Evolutionary conservation across 1,140 invertebrate genomes (phyloP).

Genomic region (Apis cerana): DNA sequence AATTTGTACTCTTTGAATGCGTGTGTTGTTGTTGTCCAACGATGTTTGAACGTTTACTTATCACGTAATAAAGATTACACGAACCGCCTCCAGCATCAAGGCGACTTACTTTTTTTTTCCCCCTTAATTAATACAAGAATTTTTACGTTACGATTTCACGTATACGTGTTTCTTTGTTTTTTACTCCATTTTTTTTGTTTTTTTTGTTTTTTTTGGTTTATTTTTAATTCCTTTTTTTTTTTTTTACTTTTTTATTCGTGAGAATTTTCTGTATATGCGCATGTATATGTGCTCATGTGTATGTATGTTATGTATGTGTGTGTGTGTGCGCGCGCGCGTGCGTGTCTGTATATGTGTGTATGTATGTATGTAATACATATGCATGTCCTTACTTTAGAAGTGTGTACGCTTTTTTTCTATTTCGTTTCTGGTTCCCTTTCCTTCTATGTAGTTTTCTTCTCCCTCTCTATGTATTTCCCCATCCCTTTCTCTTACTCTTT

Average conservation of each 20-base stretch:
- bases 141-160: constrained; percentile 19
- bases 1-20: constrained; percentile 79
- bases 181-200: too few relatives aligned
- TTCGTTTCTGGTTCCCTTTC: not conserved
- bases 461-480: not conserved
- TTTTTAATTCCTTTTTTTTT: constrained; percentile 1
- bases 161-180: constrained; percentile 33
- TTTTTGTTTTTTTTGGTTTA: not conserved
- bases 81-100: not conserved
- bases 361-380: not conserved
- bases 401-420: constrained; percentile 15
- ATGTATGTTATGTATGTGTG: not conserved
- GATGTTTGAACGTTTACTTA: constrained; percentile 50
- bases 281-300: constrained; percentile 7
- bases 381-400: not conserved
- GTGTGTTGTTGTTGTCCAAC: constrained; percentile 55
- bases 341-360: not conserved
- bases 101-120: not conserved
- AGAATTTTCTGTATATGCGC: constrained; percentile 4
- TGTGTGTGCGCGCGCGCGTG: constrained; percentile 5
- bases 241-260: constrained; percentile 3
- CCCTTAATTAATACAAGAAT: constrained; percentile 53
- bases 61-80: constrained; percentile 48
- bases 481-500: not conserved
- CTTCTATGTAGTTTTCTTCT: not conserved